Conservation (phyloP, 2,888 invertebrate species). For the Glaucopsyche alexis region DNA sequence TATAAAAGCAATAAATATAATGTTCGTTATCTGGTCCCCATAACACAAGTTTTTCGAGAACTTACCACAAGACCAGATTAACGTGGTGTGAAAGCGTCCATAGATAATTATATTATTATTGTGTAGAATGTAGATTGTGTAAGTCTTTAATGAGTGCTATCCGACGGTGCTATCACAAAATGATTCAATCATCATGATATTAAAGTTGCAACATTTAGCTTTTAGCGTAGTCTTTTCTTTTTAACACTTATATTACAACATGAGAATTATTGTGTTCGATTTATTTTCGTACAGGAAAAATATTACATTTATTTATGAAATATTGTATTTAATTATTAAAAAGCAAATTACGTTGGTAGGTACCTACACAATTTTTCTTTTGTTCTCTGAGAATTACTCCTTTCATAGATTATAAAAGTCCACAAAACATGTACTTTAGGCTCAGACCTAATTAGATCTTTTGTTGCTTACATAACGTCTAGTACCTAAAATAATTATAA, state of each 20-base stretch:
- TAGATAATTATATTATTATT: no score
- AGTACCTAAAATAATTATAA: background rate
- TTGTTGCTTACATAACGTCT: background rate
- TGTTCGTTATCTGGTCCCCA: no score
- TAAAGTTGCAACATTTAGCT: background rate
- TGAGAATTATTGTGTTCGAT: background rate
- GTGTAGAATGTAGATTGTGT: background rate
- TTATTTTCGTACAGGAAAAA: background rate
- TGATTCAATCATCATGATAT: constrained; percentile 1
- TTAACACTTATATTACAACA: background rate
- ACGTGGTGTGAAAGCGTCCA: no score
- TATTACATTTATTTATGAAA: background rate
- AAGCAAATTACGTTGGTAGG: background rate
- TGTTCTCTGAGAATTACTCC: background rate
- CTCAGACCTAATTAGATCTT: background rate
- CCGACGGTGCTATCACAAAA: background rate
- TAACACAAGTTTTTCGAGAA: no score
- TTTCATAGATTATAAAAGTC: background rate
- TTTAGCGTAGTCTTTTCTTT: constrained; percentile 6
- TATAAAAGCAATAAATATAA: no score
- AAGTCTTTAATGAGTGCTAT: background rate
- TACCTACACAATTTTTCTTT: background rate
- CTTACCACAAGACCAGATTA: no score
- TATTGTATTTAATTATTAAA: background rate
- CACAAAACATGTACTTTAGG: background rate